These are phyloP conservation scores for Liparis tanakae DNA, from an alignment of 2,797 vertebrate genomes.

Conservation along the genomic window DNA sequence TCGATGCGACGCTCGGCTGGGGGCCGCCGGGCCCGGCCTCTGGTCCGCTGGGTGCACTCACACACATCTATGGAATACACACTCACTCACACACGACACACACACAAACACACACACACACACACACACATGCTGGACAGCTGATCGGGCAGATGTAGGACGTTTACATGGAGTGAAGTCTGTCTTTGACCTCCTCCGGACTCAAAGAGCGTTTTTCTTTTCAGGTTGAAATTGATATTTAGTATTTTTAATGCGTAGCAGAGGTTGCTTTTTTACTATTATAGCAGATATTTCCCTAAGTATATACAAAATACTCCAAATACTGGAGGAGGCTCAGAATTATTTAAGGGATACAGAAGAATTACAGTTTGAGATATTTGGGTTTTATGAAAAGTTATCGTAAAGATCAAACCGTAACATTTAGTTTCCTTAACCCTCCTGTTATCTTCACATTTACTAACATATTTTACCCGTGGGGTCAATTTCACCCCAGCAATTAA, in stretches of 20 bases:
- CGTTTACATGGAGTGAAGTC: slow-evolving; percentile 10
- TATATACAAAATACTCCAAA: background rate
- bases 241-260: background rate
- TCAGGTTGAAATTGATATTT: background rate
- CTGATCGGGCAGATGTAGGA: slow-evolving; percentile 18
- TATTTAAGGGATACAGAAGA: background rate
- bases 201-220: no score
- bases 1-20: slow-evolving; percentile 80
- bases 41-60: slow-evolving; percentile 64
- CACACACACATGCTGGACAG: slow-evolving; percentile 9
- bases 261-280: background rate
- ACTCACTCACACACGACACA: slow-evolving; percentile 31
- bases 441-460: no score
- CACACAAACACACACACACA: slow-evolving; percentile 17
- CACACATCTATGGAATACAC: slow-evolving; percentile 31
- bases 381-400: background rate
- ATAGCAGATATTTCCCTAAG: background rate
- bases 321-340: background rate
- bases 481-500: no score
- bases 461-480: no score
- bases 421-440: background rate
- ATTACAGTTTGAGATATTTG: background rate
- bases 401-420: background rate
- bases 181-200: slow-evolving; percentile 6
- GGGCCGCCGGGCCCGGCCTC: slow-evolving; percentile 70